Evolutionary conservation across 2,888 invertebrate genomes (phyloP).

Genomic region (Leptopterna dolabrata): DNA sequence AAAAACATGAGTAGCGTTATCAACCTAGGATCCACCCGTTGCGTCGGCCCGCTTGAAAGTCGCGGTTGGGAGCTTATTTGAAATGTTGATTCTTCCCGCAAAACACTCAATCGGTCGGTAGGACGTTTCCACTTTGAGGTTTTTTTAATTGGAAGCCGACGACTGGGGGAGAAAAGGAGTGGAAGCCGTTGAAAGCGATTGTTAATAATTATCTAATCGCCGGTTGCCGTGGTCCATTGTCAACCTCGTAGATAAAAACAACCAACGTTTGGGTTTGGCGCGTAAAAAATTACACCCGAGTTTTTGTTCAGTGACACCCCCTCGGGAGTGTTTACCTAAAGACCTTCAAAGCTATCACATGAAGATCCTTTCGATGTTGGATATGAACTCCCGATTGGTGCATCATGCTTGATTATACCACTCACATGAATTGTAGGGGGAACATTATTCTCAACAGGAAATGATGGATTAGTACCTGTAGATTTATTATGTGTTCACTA

Average conservation of each 20-base stretch:
- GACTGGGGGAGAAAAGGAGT: neutral
- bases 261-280: neutral
- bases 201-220: slow-evolving; percentile 45
- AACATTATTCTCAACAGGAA: too few relatives aligned
- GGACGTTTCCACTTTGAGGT: slow-evolving; percentile 4
- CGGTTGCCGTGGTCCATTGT: slow-evolving; percentile 1
- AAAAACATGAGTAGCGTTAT: slow-evolving; percentile 47
- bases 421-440: too few relatives aligned
- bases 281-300: slow-evolving; percentile 23
- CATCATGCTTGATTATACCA: too few relatives aligned
- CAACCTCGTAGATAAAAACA: neutral
- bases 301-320: neutral
- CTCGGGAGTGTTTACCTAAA: neutral
- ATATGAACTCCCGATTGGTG: too few relatives aligned
- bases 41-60: slow-evolving; percentile 34
- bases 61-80: slow-evolving; percentile 35
- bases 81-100: slow-evolving; percentile 38
- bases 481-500: too few relatives aligned
- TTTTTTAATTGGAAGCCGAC: slow-evolving; percentile 41
- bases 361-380: too few relatives aligned
- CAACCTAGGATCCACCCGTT: slow-evolving; percentile 9
- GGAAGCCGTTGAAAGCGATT: slow-evolving; percentile 22
- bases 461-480: too few relatives aligned
- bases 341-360: neutral
- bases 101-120: slow-evolving; percentile 19